Base-by-base conservation (phyloP, 2,888 invertebrate species). In the Crioceris asparagi region DNA sequence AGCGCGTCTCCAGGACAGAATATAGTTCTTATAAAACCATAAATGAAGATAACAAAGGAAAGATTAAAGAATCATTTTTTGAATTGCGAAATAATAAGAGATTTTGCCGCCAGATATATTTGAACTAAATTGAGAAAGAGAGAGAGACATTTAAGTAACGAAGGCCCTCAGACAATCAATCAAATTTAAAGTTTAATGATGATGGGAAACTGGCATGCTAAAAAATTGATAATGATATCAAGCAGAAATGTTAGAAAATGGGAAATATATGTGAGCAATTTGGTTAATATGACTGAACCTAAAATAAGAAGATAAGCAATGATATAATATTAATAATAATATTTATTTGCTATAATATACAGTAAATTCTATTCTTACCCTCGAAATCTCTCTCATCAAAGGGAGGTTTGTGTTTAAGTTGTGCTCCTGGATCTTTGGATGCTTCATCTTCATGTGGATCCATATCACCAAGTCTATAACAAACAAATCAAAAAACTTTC, bases 341-440 rank as follows among this genome's bases (percentile, higher is more conserved):
- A 21, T 21, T 21, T 21, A 6, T 6, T 6, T 21, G 7, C 21
- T 21, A 21, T 7, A 21, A 7, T 10, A 21, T 27, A 12, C 27
- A 27, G 12, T 14, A n/a, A n/a, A n/a, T n/a, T n/a, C n/a, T 10
- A 15, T 26, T 39, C 46, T 55, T 69, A 87, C 90, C 88, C 78
- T 88, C 86, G 62, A 83, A 88, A 65, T 91, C 90, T 59, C 81
- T 79, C 61, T 90, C 87, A 39, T 87, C 84, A 63, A 83, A 87
- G 56, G 81, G 61, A 79, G 83, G 56, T 77, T 83, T 75, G 39
- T 74, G 75, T 56, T 84, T 82, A 17, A 45, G 47, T 55, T 80
- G 75, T 38, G 82, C 85, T 40, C 86, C 85, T 14, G 90, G 90
- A 66, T 91, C 90, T 55, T 78, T 84, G 2, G 90, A 80, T 11